These are phyloP conservation scores for Lucilia cuprina DNA, from an alignment of 1,140 invertebrate species.

Conservation along the genomic window DNA sequence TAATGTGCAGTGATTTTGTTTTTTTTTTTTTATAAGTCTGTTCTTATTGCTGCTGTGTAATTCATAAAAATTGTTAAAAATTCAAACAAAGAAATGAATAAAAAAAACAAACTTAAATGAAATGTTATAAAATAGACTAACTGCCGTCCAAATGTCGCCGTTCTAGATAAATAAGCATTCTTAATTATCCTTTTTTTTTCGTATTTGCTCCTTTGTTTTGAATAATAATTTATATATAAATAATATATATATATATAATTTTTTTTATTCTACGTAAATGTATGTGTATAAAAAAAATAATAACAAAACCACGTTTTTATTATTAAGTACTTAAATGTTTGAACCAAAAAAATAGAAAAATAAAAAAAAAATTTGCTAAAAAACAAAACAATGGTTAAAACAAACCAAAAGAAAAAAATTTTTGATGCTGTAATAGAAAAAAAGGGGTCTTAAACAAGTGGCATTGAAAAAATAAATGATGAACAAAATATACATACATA, in stretches of 20 bases:
- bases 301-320: constrained; percentile 12
- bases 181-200: constrained; percentile 55
- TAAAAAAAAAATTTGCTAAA: not conserved
- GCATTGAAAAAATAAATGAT: not conserved
- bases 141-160: constrained; percentile 54
- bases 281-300: not conserved
- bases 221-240: constrained; percentile 10
- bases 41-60: not conserved
- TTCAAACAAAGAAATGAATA: no score
- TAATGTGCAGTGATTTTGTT: not conserved
- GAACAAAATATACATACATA: no score
- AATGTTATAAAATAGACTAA: not conserved
- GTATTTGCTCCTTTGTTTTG: not conserved
- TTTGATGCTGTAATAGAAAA: not conserved
- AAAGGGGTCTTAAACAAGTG: not conserved
- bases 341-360: not conserved
- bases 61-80: not conserved
- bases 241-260: not conserved
- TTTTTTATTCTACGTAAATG: not conserved
- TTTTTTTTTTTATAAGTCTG: no score
- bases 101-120: not conserved
- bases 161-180: constrained; percentile 62
- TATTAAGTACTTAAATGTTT: constrained; percentile 18
- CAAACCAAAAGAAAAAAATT: not conserved
- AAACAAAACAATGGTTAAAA: not conserved